Evolutionary conservation across 2,888 invertebrate genomes (phyloP), one percentile per base, ranked within the genome.

Genomic region (Drosophila ustulata): DNA sequence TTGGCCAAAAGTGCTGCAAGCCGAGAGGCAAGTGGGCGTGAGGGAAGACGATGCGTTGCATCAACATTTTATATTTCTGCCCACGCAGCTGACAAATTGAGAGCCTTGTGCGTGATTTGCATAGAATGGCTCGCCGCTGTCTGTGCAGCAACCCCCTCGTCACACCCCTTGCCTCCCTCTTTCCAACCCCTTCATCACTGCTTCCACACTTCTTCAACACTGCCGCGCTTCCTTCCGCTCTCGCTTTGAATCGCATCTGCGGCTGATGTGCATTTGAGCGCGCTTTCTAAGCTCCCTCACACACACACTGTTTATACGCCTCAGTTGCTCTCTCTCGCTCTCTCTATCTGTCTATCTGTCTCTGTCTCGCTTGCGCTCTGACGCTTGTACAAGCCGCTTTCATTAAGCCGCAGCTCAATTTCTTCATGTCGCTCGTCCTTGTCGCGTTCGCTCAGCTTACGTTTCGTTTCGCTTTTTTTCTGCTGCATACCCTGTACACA

Each of bases 351-450:
- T 32, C 25, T 3, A 41, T 8, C 28, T 34, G 47, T 45, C 30
- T 9, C n/a, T 26, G 11, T 4, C 41, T 13, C 9, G 7, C 1
- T 5, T 32, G 3, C 28, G 47, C 66, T 50, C 34, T 32, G 28
- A 43, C 57, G 0, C 50, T 28, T 23, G 34, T 9, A 43, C 59
- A 55, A 67, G 71, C 67, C 65, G 78, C 78, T 77, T 77, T 73
- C 64, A 74, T 78, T 79, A 80, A 79, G 81, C 71, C 68, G 78
- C 74, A 69, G 74, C 81, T 79, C 78, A 78, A 71, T 77, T 80
- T 80, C 78, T 66, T 58, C 65, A 63, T 67, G 53, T 58, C 65
- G 71, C 56, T 66, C 66, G 78, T 74, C 78, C 78, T 80, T 74
- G 81, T 66, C 65, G 66, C 23, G 43, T 50, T 52, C 55, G 43